Conservation (phyloP, 2,797 vertebrate genomes). For the Anguilla marmorata region DNA sequence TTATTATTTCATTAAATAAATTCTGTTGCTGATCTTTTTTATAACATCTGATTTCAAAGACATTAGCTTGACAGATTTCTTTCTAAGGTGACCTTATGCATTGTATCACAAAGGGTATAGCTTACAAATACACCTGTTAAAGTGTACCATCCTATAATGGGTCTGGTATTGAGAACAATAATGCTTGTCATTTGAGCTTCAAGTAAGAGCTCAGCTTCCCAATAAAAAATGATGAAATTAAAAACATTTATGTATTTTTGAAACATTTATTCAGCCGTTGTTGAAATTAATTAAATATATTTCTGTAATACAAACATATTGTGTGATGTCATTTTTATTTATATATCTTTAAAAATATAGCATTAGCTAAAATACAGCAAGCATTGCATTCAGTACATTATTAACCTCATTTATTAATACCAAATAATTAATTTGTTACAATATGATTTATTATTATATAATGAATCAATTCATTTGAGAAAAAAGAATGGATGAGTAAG, state of each 20-base stretch:
- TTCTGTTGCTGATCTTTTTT: neutral
- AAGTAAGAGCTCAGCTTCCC: neutral
- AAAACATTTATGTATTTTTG: neutral
- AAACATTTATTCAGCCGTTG: neutral
- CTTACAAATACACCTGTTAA: conserved; percentile 6
- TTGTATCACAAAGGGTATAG: neutral
- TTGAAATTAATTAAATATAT: neutral
- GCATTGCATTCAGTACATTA: neutral
- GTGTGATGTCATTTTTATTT: neutral
- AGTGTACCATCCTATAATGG: neutral
- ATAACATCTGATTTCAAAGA: neutral
- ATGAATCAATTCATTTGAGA: neutral
- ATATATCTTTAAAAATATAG: neutral
- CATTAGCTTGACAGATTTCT: neutral
- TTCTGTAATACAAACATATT: neutral
- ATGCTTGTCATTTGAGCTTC: neutral
- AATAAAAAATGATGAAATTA: neutral
- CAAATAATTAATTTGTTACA: neutral
- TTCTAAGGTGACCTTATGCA: neutral
- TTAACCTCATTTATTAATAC: neutral
- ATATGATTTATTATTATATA: neutral
- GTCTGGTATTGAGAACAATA: neutral
- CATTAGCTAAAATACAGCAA: neutral
- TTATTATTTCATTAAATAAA: neutral
- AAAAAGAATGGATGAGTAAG: neutral